Percentiles rank a stretch among this genome's conserved stretches.
Conservation (phyloP, 30 jellyfish, hydroid and myxozoan species). For the Hydra vulgaris region DNA sequence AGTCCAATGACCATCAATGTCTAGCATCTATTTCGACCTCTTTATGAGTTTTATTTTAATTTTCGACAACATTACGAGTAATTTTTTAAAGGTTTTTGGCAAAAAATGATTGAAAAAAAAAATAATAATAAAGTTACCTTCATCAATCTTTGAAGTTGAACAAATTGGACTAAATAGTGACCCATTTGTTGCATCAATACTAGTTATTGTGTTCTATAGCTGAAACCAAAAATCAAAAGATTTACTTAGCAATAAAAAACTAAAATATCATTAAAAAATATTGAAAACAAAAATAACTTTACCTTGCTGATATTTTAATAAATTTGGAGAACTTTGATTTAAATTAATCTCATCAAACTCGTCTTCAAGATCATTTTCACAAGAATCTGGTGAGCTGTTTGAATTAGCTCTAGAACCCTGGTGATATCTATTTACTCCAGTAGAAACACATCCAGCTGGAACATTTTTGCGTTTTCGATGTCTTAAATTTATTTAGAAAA, state of each 20-base stretch:
- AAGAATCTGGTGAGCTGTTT: conserved; percentile 35
- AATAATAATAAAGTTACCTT: background rate
- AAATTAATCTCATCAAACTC: conserved; percentile 7
- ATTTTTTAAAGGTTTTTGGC: no score
- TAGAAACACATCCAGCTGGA: conserved; percentile 34
- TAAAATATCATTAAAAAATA: no score
- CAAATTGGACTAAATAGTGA: conserved; percentile 27
- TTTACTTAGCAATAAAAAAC: no score
- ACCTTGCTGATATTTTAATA: conserved; percentile 26
- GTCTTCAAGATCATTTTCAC: conserved; percentile 22
- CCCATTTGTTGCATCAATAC: background rate
- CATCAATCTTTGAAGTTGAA: background rate
- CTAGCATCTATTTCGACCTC: no score
- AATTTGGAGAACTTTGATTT: background rate
- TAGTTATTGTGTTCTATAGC: no score
- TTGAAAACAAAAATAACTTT: no score
- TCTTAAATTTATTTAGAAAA: no score
- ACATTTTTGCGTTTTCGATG: conserved; percentile 35
- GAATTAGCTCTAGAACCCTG: conserved; percentile 30
- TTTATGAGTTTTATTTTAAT: no score
- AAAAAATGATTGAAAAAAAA: no score
- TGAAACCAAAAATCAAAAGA: no score
- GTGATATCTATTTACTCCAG: conserved; percentile 31
- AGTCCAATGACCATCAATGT: no score
- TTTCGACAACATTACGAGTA: no score